Conservation (phyloP, 2,888 invertebrate species). For the Nomada hirtipes region DNA sequence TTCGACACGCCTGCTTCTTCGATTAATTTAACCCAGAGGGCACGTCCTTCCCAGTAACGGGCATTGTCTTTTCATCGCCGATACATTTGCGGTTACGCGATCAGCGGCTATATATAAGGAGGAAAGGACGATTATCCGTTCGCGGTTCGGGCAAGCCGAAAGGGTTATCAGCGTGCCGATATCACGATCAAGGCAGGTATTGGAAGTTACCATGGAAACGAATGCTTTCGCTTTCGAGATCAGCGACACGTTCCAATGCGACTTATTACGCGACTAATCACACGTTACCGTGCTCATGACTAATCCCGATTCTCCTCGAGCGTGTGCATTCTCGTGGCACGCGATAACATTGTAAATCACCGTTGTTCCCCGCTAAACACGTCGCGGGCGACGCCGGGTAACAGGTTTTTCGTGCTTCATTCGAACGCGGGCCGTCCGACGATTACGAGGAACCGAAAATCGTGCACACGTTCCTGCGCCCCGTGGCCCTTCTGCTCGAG, state of each 20-base stretch:
- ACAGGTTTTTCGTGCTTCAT: too few relatives aligned
- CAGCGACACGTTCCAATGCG: neutral
- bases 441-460: too few relatives aligned
- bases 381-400: neutral
- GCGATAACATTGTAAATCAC: too few relatives aligned
- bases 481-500: neutral
- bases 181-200: constrained; percentile 12
- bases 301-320: too few relatives aligned
- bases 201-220: neutral
- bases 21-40: neutral
- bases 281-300: neutral
- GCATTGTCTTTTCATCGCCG: neutral
- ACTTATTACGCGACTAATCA: neutral
- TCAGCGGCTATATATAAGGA: too few relatives aligned
- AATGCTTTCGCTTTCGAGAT: neutral
- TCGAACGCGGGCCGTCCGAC: too few relatives aligned
- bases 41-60: neutral
- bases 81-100: neutral
- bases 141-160: neutral
- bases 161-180: neutral
- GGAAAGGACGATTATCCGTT: constrained; percentile 1
- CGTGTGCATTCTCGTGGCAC: too few relatives aligned
- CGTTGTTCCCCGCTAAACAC: neutral
- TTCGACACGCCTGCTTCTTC: neutral
- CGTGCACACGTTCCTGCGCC: too few relatives aligned